A percentile compares a stretch with the other conserved stretches of the same genome.
Conservation (phyloP, 2,797 vertebrate genomes). For the Pantherophis alleghaniensis region DNA sequence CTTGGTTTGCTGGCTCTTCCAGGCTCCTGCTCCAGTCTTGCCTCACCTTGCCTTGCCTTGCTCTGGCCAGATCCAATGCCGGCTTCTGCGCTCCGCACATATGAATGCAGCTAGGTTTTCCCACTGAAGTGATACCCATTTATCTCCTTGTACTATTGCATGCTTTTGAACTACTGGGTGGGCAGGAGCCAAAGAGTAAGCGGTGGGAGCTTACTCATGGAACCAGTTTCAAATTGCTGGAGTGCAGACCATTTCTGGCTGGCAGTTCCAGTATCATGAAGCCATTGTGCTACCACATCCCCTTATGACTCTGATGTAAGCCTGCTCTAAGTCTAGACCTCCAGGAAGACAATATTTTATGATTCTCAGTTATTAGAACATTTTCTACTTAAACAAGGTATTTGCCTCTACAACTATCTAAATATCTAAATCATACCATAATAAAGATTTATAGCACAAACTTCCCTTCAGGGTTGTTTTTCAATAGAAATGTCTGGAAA, state of each 20-base stretch:
- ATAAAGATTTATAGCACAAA: neutral
- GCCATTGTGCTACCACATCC: neutral
- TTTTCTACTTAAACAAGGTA: neutral
- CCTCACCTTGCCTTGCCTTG: too few species aligned
- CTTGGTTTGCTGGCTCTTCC: too few species aligned
- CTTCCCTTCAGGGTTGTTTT: neutral
- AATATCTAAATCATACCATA: neutral
- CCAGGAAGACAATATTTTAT: neutral
- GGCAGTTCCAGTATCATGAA: neutral
- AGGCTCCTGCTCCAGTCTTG: too few species aligned
- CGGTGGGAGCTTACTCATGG: neutral
- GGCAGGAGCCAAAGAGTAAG: neutral
- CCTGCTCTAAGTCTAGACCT: neutral
- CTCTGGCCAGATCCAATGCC: too few species aligned
- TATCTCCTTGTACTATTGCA: neutral
- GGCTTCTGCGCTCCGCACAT: too few species aligned
- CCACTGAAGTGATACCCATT: neutral
- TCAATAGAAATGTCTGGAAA: neutral
- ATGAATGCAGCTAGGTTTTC: neutral
- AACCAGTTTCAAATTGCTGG: neutral
- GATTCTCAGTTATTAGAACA: neutral
- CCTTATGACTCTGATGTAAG: neutral
- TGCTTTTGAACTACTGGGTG: neutral
- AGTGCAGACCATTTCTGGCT: neutral
- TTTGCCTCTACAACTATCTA: neutral